Conservation (phyloP, 2,888 invertebrate species). For the Drosophila rellima region DNA sequence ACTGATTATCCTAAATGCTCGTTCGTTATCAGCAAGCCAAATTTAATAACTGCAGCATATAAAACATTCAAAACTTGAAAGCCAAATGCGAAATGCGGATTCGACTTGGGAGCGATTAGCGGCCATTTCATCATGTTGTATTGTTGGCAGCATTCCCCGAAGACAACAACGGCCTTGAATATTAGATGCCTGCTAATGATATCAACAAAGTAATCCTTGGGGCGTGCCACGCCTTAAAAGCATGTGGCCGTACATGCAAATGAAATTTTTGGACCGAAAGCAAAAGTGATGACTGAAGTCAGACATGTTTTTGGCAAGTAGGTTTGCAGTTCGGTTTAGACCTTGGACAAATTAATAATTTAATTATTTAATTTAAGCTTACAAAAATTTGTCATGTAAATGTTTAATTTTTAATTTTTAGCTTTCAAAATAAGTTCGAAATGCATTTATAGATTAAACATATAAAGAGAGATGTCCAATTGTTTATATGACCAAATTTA, state of each 20-base stretch:
- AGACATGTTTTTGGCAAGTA: too few relatives aligned
- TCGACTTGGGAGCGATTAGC: constrained; percentile 57
- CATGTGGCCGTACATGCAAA: constrained; percentile 43
- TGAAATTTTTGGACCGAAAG: constrained; percentile 15
- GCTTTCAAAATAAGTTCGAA: too few relatives aligned
- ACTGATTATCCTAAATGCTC: constrained; percentile 49
- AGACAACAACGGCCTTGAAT: constrained; percentile 33
- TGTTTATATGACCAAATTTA: too few relatives aligned
- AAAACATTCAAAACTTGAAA: constrained; percentile 14
- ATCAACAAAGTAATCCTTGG: constrained; percentile 8
- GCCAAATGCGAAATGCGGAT: constrained; percentile 6
- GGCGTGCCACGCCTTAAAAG: constrained; percentile 19
- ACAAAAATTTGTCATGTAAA: too few relatives aligned
- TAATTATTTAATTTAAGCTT: too few relatives aligned
- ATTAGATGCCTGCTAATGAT: constrained; percentile 29
- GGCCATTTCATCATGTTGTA: constrained; percentile 33
- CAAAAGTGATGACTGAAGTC: neutral
- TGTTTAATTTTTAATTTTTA: too few relatives aligned
- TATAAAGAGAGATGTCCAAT: too few relatives aligned
- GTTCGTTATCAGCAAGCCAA: constrained; percentile 31
- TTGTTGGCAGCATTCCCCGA: constrained; percentile 22
- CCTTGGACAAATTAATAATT: too few relatives aligned
- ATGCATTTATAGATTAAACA: too few relatives aligned
- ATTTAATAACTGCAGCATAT: constrained; percentile 56
- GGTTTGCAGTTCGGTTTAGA: too few relatives aligned